Percentiles rank a stretch among this genome's conserved stretches.
Conservation (phyloP, 2,113 vertebrate genomes). For the Petaurus breviceps region DNA sequence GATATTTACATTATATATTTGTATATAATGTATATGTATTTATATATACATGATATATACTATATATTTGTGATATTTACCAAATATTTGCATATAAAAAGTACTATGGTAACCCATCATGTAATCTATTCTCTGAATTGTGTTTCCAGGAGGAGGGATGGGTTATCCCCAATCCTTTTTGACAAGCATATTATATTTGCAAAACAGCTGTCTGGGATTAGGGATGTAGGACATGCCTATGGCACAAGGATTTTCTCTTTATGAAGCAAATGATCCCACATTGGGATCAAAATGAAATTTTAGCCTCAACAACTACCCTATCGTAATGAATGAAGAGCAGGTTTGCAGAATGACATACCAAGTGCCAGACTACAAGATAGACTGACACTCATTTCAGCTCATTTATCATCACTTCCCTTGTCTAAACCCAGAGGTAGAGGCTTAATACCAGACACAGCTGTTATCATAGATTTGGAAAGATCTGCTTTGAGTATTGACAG, state of each 20-base stretch:
- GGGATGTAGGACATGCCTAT: not conserved
- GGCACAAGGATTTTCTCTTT: not conserved
- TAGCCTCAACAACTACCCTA: not conserved
- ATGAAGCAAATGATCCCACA: not conserved
- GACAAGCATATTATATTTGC: not conserved
- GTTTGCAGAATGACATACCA: not conserved
- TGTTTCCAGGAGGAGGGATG: not conserved
- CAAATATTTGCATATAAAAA: not conserved
- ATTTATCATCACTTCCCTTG: not conserved
- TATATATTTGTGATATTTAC: no score
- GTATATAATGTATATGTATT: no score
- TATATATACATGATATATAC: no score
- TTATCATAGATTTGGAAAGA: not conserved
- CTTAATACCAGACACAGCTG: not conserved
- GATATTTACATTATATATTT: not conserved
- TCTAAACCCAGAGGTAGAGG: not conserved
- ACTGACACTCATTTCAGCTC: not conserved
- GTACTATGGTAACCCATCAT: not conserved
- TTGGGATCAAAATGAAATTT: not conserved
- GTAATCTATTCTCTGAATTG: not conserved
- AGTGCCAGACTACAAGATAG: not conserved
- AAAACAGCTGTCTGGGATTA: not conserved
- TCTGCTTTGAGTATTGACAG: not conserved
- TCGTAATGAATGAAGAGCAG: not conserved
- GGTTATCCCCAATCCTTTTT: not conserved